These are phyloP conservation scores for Paracentrotus lividus DNA, from an alignment of 53 echinoderm and acorn worm genomes.

Conservation along the genomic window DNA sequence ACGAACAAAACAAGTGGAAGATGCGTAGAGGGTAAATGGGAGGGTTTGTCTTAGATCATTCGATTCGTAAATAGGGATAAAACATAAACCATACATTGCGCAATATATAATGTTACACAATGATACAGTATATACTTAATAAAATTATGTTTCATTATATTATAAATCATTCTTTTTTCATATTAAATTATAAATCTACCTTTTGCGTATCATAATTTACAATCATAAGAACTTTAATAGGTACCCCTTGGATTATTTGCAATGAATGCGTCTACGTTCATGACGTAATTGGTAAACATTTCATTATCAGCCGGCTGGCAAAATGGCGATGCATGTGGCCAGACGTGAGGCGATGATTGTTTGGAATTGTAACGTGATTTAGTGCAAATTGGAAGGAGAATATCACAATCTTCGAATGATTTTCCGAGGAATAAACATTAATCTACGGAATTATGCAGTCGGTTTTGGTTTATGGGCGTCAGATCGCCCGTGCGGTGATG, in stretches of 20 bases:
- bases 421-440: not conserved
- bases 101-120: no score
- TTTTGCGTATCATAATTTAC: no score
- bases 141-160: not conserved
- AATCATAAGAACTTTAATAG: no score
- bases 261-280: not conserved
- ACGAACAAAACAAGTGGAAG: not conserved
- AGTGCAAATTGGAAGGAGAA: not conserved
- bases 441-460: constrained; percentile 90
- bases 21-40: not conserved
- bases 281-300: constrained; percentile 73
- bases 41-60: not conserved
- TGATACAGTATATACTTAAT: no score
- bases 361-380: constrained; percentile 47
- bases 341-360: not conserved
- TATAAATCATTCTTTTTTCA: not conserved
- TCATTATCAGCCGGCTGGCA: constrained; percentile 55
- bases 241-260: no score
- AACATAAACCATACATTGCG: not conserved
- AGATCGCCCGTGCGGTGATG: constrained; percentile 91
- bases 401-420: not conserved
- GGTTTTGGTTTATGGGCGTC: constrained; percentile 94
- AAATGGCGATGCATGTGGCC: constrained; percentile 64
- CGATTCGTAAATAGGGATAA: not conserved
- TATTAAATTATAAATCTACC: no score